Conservation (phyloP, 1,140 invertebrate genomes). For the Papilio machaon region DNA sequence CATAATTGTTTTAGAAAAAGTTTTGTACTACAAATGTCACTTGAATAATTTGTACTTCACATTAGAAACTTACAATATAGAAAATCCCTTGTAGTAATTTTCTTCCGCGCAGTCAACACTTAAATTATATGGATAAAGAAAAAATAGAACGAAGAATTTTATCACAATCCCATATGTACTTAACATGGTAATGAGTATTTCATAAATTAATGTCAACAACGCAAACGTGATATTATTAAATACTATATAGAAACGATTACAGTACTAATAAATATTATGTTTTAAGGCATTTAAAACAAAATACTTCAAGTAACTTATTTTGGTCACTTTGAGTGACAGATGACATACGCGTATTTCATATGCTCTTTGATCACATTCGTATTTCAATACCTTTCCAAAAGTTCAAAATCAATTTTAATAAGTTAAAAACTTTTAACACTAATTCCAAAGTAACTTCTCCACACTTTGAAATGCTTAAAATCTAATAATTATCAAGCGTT, state of each 20-base stretch:
- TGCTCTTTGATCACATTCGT: too few species aligned
- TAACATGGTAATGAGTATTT: conserved; percentile 31
- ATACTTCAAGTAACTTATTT: background rate
- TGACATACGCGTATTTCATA: background rate
- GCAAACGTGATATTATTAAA: background rate
- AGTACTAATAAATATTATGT: too few species aligned
- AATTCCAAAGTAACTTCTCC: too few species aligned
- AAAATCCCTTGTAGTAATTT: conserved; percentile 8
- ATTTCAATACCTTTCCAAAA: too few species aligned
- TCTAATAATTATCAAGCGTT: too few species aligned
- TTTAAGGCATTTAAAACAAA: background rate
- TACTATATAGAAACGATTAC: background rate
- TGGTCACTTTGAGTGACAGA: background rate
- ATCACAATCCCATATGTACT: conserved; percentile 10
- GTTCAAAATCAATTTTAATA: too few species aligned
- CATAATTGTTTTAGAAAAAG: conserved; percentile 7
- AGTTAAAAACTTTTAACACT: too few species aligned
- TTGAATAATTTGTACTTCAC: background rate
- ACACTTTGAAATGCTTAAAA: too few species aligned
- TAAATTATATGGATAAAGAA: conserved; percentile 24
- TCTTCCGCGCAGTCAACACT: background rate
- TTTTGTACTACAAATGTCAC: background rate
- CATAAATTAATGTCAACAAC: conserved; percentile 24
- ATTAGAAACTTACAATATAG: conserved; percentile 18
- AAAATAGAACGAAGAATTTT: background rate